These are phyloP conservation scores for Nannobrachium achirus DNA, from an alignment of 2,113 vertebrate species.

Conservation along the genomic window DNA sequence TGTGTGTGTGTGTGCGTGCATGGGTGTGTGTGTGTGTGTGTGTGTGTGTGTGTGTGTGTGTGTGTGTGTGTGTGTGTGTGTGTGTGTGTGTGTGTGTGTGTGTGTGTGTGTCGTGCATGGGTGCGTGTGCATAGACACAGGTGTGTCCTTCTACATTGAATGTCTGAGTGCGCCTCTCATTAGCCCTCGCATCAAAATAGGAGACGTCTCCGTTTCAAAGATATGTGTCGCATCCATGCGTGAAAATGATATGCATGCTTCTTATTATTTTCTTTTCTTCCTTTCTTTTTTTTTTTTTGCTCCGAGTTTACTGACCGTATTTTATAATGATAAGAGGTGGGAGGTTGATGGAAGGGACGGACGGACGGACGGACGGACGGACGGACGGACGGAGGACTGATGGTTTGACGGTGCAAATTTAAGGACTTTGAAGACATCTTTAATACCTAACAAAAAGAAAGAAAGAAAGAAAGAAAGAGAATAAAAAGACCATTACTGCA, in stretches of 20 bases:
- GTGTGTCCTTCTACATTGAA: constrained; percentile 27
- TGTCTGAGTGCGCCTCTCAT: constrained; percentile 44
- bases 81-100: too few species aligned
- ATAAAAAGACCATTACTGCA: too few species aligned
- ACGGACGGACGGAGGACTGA: too few species aligned
- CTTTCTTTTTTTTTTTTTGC: too few species aligned
- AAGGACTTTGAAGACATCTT: too few species aligned
- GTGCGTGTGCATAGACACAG: constrained; percentile 42
- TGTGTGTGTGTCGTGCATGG: too few species aligned
- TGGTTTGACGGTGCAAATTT: too few species aligned
- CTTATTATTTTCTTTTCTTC: neutral
- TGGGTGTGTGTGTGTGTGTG: too few species aligned
- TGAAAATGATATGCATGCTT: constrained; percentile 32
- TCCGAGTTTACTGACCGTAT: constrained; percentile 21
- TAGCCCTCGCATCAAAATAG: constrained; percentile 33
- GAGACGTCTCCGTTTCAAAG: constrained; percentile 33
- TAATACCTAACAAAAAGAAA: too few species aligned
- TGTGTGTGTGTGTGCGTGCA: too few species aligned
- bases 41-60: too few species aligned
- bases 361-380: neutral
- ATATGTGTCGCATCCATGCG: constrained; percentile 25
- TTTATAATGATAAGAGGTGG: constrained; percentile 29
- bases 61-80: too few species aligned
- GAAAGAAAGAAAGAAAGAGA: neutral
- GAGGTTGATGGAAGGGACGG: constrained; percentile 3